Evolutionary conservation across 2,113 vertebrate genomes (phyloP).

Genomic region (Pterophyllum scalare): DNA sequence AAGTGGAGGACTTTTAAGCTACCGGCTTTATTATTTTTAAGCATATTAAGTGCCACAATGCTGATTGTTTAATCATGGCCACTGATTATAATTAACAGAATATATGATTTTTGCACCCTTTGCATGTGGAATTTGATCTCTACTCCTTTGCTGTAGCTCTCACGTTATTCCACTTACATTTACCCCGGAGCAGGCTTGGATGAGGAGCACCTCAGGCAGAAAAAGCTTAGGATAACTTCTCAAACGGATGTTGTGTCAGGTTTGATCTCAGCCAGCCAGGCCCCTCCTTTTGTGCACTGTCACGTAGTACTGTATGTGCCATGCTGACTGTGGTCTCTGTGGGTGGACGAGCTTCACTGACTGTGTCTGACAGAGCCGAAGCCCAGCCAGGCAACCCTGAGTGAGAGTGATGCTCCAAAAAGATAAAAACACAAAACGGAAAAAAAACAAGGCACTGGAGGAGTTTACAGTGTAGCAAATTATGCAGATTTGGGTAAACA

Average conservation of each 20-base stretch:
- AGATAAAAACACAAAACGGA: conserved; percentile 21
- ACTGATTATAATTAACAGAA: not conserved
- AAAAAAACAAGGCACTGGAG: conserved; percentile 2
- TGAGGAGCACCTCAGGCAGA: conserved; percentile 18
- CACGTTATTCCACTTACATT: conserved; percentile 25
- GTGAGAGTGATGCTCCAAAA: conserved; percentile 47
- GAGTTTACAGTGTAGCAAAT: conserved; percentile 35
- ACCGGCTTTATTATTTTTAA: rapidly evolving
- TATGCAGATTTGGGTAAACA: conserved; percentile 46
- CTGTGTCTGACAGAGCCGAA: conserved; percentile 45
- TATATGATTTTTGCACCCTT: conserved; percentile 19
- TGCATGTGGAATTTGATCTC: conserved; percentile 13
- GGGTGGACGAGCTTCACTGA: conserved; percentile 64
- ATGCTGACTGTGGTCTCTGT: conserved; percentile 52
- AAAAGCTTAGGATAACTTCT: conserved; percentile 53
- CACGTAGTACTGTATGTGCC: conserved; percentile 41
- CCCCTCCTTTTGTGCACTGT: conserved; percentile 40
- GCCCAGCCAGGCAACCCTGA: conserved; percentile 37
- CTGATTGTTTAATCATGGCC: not conserved
- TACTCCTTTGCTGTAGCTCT: not conserved
- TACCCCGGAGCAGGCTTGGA: not conserved
- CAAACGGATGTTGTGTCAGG: conserved; percentile 28
- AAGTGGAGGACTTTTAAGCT: not conserved
- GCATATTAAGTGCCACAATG: not conserved
- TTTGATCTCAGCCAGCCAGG: conserved; percentile 26